These are phyloP conservation scores for Hecatera dysodea DNA, from an alignment of 2,888 invertebrate species.

Conservation along the genomic window DNA sequence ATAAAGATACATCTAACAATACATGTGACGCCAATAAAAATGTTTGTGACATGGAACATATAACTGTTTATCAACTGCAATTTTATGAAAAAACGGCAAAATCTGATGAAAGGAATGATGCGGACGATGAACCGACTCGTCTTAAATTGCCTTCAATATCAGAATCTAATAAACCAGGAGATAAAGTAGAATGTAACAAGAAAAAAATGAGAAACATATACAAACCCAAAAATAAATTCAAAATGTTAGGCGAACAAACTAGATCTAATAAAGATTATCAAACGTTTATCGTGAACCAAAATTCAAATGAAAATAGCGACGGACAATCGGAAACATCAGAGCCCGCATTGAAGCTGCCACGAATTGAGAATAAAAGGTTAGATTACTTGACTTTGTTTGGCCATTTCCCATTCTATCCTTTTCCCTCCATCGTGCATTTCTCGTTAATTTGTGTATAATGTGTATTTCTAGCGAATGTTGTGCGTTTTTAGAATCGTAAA, in stretches of 20 bases:
- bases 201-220: conserved; percentile 77
- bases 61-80: conserved; percentile 83
- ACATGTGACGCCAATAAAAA: conserved; percentile 65
- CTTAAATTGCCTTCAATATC: conserved; percentile 83
- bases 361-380: conserved; percentile 87
- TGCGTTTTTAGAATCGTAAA: neutral
- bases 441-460: neutral
- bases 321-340: conserved; percentile 79
- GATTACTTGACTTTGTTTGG: conserved; percentile 68
- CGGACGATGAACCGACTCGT: conserved; percentile 53
- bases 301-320: conserved; percentile 79
- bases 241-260: conserved; percentile 79
- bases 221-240: conserved; percentile 78
- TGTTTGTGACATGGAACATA: conserved; percentile 84
- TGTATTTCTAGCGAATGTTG: neutral
- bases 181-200: conserved; percentile 72
- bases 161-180: conserved; percentile 78
- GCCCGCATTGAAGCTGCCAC: conserved; percentile 86
- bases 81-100: conserved; percentile 72
- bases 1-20: conserved; percentile 49
- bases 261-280: conserved; percentile 77
- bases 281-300: conserved; percentile 82
- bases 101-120: conserved; percentile 40
- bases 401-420: conserved; percentile 35
- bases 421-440: conserved; percentile 13